A percentile compares a stretch with the other conserved stretches of the same genome.
Conservation (phyloP, 2,113 vertebrate species). For the Apteryx mantelli region DNA sequence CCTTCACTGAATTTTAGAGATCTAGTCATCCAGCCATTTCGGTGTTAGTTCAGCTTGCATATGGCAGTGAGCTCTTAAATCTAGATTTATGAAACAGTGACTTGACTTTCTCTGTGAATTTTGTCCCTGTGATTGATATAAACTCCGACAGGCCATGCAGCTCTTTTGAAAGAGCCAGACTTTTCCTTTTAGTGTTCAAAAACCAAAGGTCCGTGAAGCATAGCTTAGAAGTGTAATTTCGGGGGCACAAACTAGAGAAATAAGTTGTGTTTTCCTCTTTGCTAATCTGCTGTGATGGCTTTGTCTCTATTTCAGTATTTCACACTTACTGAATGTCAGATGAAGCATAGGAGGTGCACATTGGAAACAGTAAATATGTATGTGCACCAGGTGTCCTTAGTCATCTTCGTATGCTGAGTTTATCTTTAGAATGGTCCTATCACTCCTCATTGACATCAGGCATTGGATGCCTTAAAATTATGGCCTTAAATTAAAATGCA, state of each 20-base stretch:
- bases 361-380: not conserved
- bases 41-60: not conserved
- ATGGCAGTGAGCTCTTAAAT: not conserved
- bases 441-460: not conserved
- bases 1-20: not conserved
- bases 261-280: not conserved
- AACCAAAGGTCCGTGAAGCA: not conserved
- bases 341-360: accelerated
- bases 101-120: not conserved
- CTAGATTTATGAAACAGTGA: not conserved
- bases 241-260: not conserved
- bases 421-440: not conserved
- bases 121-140: not conserved
- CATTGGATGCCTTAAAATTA: not conserved
- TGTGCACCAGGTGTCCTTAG: not conserved
- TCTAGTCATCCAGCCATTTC: not conserved
- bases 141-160: accelerated
- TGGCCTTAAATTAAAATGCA: not conserved
- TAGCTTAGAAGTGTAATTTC: not conserved
- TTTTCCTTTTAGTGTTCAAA: not conserved
- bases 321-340: not conserved
- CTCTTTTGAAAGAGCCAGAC: not conserved
- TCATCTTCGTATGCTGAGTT: accelerated
- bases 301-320: not conserved
- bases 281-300: not conserved